A percentile compares a stretch with the other conserved stretches of the same genome.
Evolutionary conservation across 2,113 vertebrate genomes (phyloP).

Genomic region (Neofelis nebulosa): DNA sequence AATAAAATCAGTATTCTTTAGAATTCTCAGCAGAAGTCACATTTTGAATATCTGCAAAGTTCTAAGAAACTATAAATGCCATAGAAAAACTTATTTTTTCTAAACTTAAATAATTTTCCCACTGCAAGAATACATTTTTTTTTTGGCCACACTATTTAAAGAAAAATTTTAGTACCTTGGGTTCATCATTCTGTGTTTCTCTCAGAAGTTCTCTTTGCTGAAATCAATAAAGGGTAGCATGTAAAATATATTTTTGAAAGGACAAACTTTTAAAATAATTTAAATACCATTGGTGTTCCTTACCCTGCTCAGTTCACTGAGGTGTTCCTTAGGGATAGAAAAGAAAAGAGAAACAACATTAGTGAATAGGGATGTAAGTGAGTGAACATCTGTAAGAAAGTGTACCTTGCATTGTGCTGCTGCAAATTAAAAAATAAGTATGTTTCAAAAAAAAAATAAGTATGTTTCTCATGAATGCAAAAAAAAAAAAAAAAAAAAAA

Average conservation of each 20-base stretch:
- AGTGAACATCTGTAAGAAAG: background rate
- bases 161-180: conserved; percentile 33
- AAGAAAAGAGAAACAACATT: background rate
- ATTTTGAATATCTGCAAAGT: background rate
- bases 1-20: background rate
- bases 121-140: background rate
- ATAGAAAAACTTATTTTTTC: background rate
- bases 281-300: background rate
- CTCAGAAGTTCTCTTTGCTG: background rate
- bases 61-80: background rate
- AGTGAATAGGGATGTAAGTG: background rate
- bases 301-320: conserved; percentile 14
- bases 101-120: background rate
- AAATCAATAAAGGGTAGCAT: background rate
- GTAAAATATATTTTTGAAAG: background rate
- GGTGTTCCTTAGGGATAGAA: background rate
- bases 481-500: no score
- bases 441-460: background rate
- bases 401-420: background rate
- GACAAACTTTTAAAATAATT: background rate
- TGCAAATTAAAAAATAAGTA: background rate
- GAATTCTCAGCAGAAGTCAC: background rate
- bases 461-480: background rate
- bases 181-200: background rate
- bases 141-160: background rate